Conservation (phyloP, 2,113 vertebrate species). For the Hemiscyllium ocellatum region DNA sequence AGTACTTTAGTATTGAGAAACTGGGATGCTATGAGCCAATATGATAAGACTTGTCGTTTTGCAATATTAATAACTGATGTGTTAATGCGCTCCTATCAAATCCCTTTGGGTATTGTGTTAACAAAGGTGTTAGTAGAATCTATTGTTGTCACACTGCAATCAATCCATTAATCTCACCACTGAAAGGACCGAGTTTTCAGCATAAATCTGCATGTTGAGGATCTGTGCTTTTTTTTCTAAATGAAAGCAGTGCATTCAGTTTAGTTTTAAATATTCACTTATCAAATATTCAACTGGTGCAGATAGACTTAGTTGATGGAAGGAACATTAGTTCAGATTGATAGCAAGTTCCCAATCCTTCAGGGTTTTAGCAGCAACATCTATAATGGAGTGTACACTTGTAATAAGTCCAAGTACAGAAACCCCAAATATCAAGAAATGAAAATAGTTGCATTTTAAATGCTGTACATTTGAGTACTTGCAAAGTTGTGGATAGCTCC, state of each 20-base stretch:
- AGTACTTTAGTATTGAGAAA: not conserved
- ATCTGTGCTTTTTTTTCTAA: not conserved
- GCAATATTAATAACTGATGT: not conserved
- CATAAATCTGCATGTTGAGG: not conserved
- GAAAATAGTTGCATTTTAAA: not conserved
- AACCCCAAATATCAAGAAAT: not conserved
- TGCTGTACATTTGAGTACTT: not conserved
- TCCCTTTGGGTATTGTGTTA: not conserved
- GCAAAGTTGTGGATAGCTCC: not conserved
- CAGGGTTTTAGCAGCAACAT: not conserved
- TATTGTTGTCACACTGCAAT: not conserved
- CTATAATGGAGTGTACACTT: not conserved
- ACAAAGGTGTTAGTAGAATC: not conserved
- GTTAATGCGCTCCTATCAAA: not conserved
- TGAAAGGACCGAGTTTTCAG: not conserved
- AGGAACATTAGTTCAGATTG: not conserved
- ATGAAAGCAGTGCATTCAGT: not conserved
- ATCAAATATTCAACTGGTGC: constrained; percentile 25
- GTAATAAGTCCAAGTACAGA: not conserved
- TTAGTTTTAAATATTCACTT: not conserved
- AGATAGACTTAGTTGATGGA: not conserved
- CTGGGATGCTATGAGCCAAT: not conserved
- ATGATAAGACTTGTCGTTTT: not conserved
- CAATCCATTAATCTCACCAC: not conserved
- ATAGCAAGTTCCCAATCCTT: not conserved